phyloP scores from a whole-genome alignment of 2,113 vertebrate genomes.

The Mobula hypostoma region DNA sequence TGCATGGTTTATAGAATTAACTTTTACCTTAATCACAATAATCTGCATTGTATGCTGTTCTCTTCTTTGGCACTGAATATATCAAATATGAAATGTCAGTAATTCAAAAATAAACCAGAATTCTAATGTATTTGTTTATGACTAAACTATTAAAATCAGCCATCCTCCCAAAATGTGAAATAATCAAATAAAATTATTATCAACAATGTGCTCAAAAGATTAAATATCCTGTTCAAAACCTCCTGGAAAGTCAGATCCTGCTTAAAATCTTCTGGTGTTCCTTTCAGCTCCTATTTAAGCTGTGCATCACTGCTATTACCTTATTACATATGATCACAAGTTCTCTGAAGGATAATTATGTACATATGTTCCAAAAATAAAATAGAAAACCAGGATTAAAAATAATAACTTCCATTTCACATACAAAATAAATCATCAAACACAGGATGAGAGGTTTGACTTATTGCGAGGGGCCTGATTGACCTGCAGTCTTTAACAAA shows the following conservation, averaged over 20 bases:
- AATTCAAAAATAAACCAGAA: neutral
- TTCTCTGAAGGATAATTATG: neutral
- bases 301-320: neutral
- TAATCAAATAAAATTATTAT: neutral
- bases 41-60: neutral
- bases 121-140: neutral
- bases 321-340: too few relatives aligned
- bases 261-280: neutral
- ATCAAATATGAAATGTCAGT: neutral
- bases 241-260: neutral
- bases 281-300: neutral
- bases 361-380: neutral
- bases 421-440: neutral
- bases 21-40: neutral
- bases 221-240: neutral
- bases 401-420: neutral
- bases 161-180: neutral
- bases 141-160: neutral
- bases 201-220: neutral
- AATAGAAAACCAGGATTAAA: neutral
- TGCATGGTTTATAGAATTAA: constrained; percentile 13
- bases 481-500: too few relatives aligned
- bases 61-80: neutral
- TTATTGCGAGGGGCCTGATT: too few relatives aligned
- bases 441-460: too few relatives aligned